Percentiles rank a stretch among this genome's conserved stretches.
phyloP scores from a whole-genome alignment of 2,113 vertebrate genomes.

The Casuarius casuarius region DNA sequence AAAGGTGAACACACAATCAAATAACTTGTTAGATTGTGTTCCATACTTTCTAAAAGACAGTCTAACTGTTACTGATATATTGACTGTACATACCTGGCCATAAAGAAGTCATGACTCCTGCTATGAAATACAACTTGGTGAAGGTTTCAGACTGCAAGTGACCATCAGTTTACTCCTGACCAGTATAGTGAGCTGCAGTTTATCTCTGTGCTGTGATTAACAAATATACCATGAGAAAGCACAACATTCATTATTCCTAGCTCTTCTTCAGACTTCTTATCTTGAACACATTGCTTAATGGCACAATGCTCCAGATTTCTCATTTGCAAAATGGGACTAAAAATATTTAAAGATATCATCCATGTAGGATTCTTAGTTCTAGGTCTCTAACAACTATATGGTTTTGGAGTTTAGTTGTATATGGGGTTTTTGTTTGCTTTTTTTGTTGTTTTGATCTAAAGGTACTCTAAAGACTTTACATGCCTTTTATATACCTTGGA shows the following conservation, averaged over 20 bases:
- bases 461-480: neutral
- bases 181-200: neutral
- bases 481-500: neutral
- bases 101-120: neutral
- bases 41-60: neutral
- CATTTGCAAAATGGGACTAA: neutral
- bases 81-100: neutral
- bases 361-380: neutral
- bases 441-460: neutral
- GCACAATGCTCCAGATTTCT: neutral
- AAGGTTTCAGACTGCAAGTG: neutral
- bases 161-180: neutral
- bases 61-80: neutral
- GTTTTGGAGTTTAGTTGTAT: neutral
- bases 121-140: neutral
- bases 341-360: neutral
- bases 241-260: too few species aligned
- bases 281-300: neutral
- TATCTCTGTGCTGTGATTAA: neutral
- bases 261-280: neutral
- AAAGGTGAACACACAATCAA: neutral
- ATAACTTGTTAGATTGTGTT: neutral
- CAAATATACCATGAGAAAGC: neutral
- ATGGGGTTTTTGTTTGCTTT: neutral
- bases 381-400: neutral